These are phyloP conservation scores for Monochamus alternatus DNA, from an alignment of 2,888 invertebrate genomes.

Conservation along the genomic window DNA sequence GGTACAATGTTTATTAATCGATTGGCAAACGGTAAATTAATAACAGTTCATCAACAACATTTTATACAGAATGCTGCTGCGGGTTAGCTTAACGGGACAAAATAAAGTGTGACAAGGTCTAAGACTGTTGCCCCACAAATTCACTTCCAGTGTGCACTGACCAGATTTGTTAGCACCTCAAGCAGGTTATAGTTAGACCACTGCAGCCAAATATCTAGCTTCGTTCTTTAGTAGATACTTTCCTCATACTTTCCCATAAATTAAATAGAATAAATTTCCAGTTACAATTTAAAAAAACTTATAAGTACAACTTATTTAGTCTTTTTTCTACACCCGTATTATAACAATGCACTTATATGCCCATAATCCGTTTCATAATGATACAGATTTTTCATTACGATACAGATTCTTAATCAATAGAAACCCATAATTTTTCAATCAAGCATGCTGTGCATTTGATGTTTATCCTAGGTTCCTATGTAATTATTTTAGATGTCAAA, in stretches of 20 bases:
- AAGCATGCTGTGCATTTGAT: no score
- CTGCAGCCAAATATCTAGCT: neutral
- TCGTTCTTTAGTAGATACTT: neutral
- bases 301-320: no score
- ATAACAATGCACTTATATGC: no score
- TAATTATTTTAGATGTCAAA: no score
- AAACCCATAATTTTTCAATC: no score
- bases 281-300: no score
- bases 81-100: slow-evolving; percentile 31
- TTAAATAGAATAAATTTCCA: no score
- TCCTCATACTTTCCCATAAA: neutral
- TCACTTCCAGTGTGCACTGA: slow-evolving; percentile 21
- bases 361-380: no score
- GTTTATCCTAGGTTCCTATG: no score
- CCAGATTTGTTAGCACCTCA: slow-evolving; percentile 6
- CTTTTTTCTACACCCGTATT: no score
- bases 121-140: slow-evolving; percentile 34
- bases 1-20: slow-evolving; percentile 25
- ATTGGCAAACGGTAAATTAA: slow-evolving; percentile 42
- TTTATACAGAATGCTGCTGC: slow-evolving; percentile 31
- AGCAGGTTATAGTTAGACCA: neutral
- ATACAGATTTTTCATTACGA: no score
- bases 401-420: no score
- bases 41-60: slow-evolving; percentile 29
- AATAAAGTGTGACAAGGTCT: slow-evolving; percentile 38